Evolutionary conservation across 2,113 vertebrate genomes (phyloP).

Genomic region (Microcebus griseorufus): DNA sequence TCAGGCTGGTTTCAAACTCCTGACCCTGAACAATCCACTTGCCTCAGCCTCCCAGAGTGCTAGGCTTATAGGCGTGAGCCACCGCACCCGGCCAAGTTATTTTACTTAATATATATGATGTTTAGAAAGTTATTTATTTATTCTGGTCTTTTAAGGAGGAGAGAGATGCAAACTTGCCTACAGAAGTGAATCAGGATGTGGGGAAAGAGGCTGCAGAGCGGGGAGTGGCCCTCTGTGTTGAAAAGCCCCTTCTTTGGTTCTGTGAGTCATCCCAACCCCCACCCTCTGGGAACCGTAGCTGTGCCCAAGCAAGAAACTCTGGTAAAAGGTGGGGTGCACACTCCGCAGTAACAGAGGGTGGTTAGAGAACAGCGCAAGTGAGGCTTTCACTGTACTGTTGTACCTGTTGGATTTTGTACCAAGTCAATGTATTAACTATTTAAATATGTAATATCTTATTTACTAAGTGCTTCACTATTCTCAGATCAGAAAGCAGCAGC

Average conservation of each 20-base stretch:
- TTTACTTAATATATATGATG: neutral
- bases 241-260: neutral
- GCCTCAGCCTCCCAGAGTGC: no score
- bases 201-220: neutral
- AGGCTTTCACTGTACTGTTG: neutral
- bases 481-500: neutral
- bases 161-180: no score
- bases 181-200: neutral
- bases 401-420: neutral
- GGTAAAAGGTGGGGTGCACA: neutral
- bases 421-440: neutral
- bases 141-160: neutral
- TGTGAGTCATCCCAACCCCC: neutral
- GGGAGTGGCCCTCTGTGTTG: neutral
- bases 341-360: neutral
- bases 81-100: neutral
- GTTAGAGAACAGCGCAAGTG: neutral
- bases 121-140: neutral
- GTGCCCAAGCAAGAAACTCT: neutral
- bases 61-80: no score
- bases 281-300: fast-evolving
- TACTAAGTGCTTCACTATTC: neutral
- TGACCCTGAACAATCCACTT: no score
- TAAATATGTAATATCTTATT: neutral
- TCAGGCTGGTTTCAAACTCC: no score